These are phyloP conservation scores for Pocota personata DNA, from an alignment of 2,888 invertebrate species.

Conservation along the genomic window DNA sequence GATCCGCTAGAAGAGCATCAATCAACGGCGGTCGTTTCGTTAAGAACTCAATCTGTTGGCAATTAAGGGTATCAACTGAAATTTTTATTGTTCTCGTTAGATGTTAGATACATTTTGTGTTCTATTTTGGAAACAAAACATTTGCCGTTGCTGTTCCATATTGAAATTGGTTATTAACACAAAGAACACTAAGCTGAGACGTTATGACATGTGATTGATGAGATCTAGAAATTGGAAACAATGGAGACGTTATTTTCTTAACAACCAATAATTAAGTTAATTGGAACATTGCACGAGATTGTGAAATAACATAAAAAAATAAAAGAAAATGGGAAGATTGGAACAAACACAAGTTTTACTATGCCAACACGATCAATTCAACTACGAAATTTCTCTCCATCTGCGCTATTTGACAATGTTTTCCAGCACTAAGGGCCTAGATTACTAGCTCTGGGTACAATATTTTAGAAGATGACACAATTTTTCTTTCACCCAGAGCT, in stretches of 20 bases:
- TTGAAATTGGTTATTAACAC: conserved; percentile 8
- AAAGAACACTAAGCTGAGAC: neutral
- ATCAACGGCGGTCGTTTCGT: conserved; percentile 45
- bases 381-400: neutral
- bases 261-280: neutral
- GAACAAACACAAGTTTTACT: neutral
- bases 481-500: too few relatives aligned
- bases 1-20: conserved; percentile 24
- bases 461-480: too few relatives aligned
- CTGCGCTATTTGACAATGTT: too few relatives aligned
- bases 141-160: conserved; percentile 11
- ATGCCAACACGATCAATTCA: neutral
- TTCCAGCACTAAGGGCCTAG: too few relatives aligned
- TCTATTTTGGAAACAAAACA: conserved; percentile 34
- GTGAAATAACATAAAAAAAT: neutral
- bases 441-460: too few relatives aligned
- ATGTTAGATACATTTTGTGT: conserved; percentile 21
- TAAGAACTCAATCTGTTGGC: conserved; percentile 59
- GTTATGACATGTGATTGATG: conserved; percentile 19
- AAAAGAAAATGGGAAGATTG: neutral
- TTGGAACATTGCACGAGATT: neutral
- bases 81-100: conserved; percentile 30
- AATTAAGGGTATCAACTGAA: conserved; percentile 60
- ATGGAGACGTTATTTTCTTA: neutral
- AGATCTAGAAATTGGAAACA: neutral